phyloP scores from a whole-genome alignment of 2,113 vertebrate genomes.

The Smithornis capensis region DNA sequence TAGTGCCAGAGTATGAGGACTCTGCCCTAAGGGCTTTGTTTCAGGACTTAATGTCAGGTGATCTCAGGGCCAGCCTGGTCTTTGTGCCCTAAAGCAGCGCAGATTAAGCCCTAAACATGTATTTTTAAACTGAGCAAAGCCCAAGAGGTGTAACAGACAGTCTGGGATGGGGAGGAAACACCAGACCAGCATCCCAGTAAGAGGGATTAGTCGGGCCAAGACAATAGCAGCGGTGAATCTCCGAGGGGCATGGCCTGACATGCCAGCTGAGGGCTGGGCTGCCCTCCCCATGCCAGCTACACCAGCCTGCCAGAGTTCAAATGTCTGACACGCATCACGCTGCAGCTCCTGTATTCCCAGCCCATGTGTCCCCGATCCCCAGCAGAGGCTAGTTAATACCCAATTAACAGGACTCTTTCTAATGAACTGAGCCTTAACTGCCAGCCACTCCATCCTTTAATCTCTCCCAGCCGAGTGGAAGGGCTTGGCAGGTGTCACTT shows the following conservation, averaged over 20 bases:
- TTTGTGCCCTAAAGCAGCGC: slow-evolving; percentile 53
- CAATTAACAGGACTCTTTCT: slow-evolving; percentile 62
- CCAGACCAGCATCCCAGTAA: neutral
- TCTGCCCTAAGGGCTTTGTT: slow-evolving; percentile 60
- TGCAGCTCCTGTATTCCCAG: slow-evolving; percentile 56
- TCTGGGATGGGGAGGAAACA: slow-evolving; percentile 18
- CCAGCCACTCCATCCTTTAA: slow-evolving; percentile 48
- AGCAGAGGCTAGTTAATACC: slow-evolving; percentile 63
- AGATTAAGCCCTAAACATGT: slow-evolving; percentile 58
- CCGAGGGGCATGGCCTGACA: slow-evolving; percentile 31
- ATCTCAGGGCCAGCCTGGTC: slow-evolving; percentile 48
- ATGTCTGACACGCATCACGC: slow-evolving; percentile 59
- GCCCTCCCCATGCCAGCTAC: slow-evolving; percentile 52
- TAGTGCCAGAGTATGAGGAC: slow-evolving; percentile 47
- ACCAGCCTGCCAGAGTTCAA: slow-evolving; percentile 57
- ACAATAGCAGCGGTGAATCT: slow-evolving; percentile 49
- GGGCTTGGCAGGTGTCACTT: slow-evolving; percentile 53
- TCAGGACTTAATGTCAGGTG: slow-evolving; percentile 53
- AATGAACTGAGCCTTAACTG: slow-evolving; percentile 43
- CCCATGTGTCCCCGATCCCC: slow-evolving; percentile 58
- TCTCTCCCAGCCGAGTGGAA: slow-evolving; percentile 18
- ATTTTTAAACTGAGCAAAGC: slow-evolving; percentile 54
- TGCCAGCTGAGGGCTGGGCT: slow-evolving; percentile 60
- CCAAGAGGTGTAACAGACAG: slow-evolving; percentile 44
- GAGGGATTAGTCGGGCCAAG: slow-evolving; percentile 51